These are phyloP conservation scores for Leptopterna dolabrata DNA, from an alignment of 2,888 invertebrate genomes.

Conservation along the genomic window DNA sequence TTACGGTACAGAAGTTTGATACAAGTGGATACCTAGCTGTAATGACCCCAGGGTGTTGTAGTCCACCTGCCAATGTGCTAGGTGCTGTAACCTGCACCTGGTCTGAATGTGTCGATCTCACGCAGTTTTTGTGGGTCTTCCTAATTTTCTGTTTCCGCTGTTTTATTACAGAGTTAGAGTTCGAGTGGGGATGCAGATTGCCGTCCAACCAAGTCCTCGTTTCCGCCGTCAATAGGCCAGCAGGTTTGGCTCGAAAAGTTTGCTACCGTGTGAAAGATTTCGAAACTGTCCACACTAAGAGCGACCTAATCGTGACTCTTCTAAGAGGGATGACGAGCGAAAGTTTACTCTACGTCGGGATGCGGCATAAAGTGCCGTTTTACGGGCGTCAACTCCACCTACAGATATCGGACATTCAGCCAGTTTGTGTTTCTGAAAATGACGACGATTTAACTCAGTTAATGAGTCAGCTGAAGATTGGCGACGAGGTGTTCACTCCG, in stretches of 20 bases:
- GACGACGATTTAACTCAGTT: neutral
- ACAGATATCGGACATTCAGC: neutral
- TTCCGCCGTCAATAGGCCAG: neutral
- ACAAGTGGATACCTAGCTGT: too few species aligned
- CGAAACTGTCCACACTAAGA: neutral
- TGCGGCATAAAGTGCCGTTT: conserved; percentile 32
- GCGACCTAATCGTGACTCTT: neutral
- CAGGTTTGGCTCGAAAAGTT: neutral
- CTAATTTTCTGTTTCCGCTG: too few species aligned
- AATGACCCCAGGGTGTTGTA: too few species aligned
- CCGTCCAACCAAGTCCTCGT: conserved; percentile 34
- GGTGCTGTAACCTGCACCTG: too few species aligned
- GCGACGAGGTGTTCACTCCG: neutral
- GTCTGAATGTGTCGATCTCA: too few species aligned
- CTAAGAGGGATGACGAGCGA: neutral
- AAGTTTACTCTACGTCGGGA: conserved; percentile 10
- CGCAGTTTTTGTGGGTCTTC: too few species aligned
- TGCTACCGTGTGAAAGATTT: neutral
- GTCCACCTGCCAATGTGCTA: too few species aligned
- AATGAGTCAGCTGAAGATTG: neutral
- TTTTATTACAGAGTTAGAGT: conserved; percentile 42
- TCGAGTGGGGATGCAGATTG: conserved; percentile 28
- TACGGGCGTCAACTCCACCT: conserved; percentile 28
- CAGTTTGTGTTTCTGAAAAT: neutral
- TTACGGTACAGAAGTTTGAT: too few species aligned